Base-by-base conservation (phyloP, 1,140 invertebrate genomes). In the Ceratina japonica region DNA sequence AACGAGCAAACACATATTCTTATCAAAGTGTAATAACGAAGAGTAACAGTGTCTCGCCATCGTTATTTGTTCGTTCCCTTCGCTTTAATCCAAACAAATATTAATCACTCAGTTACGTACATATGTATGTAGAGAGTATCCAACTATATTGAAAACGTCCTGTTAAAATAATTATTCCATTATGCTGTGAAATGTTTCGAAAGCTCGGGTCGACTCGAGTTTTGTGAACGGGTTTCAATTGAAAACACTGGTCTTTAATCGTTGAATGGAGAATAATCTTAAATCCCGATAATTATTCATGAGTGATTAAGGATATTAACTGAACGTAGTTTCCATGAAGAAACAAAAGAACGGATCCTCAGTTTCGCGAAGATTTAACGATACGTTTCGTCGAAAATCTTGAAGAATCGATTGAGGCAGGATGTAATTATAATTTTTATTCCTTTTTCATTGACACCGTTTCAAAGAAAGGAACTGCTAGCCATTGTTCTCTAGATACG, bases 381-480 rank as follows among this genome's bases (percentile, higher is more conserved):
- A 74, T 74, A 31, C 62, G 59, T 74, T 64, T 64, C 71, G 15
- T 54, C 22, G 13, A 27, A 65, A 15, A 66, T n/a, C 3, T 18
- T 1, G 15, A 44, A 37, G 63, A 68, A 52, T 54, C 49, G 56
- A 77, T 77, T 56, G 8, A 22, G 3, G n/a, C 1, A 20, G 22
- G 58, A 75, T 71, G 52, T 71, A 70, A 44, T 77, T 77, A 77
- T 10, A 51, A 70, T 15, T 58, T 15, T 44, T 37, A 12, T 22
- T 62, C 13, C 18, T n/a, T 69, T 31, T n/a, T 37, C 56, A 61
- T 49, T 44, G 54, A 59, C 31, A 49, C 2, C 54, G 5, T 70
- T 76, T 77, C 66, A 49, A 62, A 62, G 58, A 22, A 49, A 58
- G 24, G 49, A 24, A 10, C n/a, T 20, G 0, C n/a, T 8, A 54